Evolutionary conservation across 1,140 invertebrate species (phyloP), one percentile per base, ranked within the genome.

Genomic region (Drosophila novamexicana): DNA sequence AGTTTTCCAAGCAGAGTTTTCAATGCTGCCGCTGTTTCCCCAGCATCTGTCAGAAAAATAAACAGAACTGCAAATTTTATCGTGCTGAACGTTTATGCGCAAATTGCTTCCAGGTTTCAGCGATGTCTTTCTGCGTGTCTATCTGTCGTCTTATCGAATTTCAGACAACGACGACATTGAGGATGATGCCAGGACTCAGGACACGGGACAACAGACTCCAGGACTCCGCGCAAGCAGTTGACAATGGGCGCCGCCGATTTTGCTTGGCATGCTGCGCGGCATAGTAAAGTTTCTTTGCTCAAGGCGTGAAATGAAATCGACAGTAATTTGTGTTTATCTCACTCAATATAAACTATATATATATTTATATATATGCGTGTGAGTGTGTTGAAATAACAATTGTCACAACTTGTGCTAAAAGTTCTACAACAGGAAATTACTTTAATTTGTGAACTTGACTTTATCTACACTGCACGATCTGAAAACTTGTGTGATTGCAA

Each of bases 41-140:
- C 68, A 68, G 75, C 78, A 80, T 88, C 84, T 88, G 84, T 81
- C 81, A 81, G 80, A 79, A 84, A 84, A 89, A 89, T 89, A 89
- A 89, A 89, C 84, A 89, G 83, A 89, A 89, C 84, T 89, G 84
- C 74, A 81, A 89, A 84, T 89, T 89, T 89, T 89, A 89, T 89
- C 84, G 84, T 80, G 57, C 71, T 81, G 74, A 89, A 89, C 85
- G 85, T 90, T 89, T 89, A 89, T 84, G 81, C 85, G 88, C 84
- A 90, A 89, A 89, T 89, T 90, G 84, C 85, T 89, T 89, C 80
- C 85, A 89, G 84, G 84, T 89, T 89, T 89, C 74, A 69, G 67
- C 76, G 83, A 40, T 70, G 68, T 73, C 82, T 57, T 37, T 49
- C 59, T 29, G 59, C 22, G 34, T 40, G 10, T 50, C 54, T 73